Percentiles rank a stretch among this genome's conserved stretches.
These are phyloP conservation scores for Liolophura sinensis DNA, from an alignment of 1,140 invertebrate genomes.

Conservation along the genomic window DNA sequence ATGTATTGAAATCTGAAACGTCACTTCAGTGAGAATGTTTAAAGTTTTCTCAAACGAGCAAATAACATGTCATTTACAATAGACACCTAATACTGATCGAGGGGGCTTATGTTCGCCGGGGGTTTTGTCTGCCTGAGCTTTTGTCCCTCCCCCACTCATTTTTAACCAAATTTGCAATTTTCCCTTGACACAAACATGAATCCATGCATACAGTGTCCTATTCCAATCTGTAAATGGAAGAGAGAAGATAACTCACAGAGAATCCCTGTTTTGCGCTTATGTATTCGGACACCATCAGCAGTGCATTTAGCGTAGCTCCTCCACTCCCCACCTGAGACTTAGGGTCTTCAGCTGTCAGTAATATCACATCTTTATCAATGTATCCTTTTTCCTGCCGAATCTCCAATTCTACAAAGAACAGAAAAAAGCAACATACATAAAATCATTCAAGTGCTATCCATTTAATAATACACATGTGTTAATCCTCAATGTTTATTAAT, in stretches of 20 bases:
- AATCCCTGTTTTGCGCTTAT: slow-evolving; percentile 57
- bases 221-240: too few species aligned
- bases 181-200: too few species aligned
- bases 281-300: slow-evolving; percentile 61
- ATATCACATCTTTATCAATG: slow-evolving; percentile 47
- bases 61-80: too few species aligned
- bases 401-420: slow-evolving; percentile 50
- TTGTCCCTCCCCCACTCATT: too few species aligned
- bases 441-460: neutral
- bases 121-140: too few species aligned
- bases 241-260: slow-evolving; percentile 46
- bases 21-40: too few species aligned
- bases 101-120: too few species aligned
- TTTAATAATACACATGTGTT: neutral
- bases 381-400: slow-evolving; percentile 50
- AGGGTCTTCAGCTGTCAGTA: slow-evolving; percentile 60
- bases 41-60: too few species aligned
- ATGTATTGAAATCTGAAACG: too few species aligned
- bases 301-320: slow-evolving; percentile 63
- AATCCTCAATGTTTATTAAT: neutral
- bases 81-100: too few species aligned
- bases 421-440: slow-evolving; percentile 4
- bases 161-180: too few species aligned
- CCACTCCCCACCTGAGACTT: slow-evolving; percentile 61
- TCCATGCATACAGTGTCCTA: too few species aligned